These are phyloP conservation scores for Psix sp. DNA, from an alignment of 1,140 invertebrate species.

Conservation along the genomic window DNA sequence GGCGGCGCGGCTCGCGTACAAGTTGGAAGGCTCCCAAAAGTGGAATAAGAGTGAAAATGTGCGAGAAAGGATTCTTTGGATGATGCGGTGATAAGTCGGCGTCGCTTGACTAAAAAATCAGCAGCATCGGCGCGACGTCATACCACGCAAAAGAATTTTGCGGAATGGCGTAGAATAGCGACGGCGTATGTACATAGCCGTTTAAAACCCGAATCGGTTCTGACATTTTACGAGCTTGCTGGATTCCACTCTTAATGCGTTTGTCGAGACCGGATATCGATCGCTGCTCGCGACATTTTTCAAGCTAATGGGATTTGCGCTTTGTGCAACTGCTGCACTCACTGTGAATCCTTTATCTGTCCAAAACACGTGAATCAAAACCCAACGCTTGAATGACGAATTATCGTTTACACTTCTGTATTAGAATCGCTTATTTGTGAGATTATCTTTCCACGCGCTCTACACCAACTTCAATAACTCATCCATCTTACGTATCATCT, in stretches of 20 bases:
- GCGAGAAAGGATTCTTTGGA: slow-evolving; percentile 35
- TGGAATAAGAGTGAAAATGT: slow-evolving; percentile 56
- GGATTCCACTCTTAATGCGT: slow-evolving; percentile 41
- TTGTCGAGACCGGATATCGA: slow-evolving; percentile 51
- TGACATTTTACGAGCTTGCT: slow-evolving; percentile 44
- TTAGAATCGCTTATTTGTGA: no score
- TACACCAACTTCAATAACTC: no score
- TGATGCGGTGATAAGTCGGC: slow-evolving; percentile 41
- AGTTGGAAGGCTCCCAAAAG: slow-evolving; percentile 71
- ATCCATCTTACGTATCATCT: no score
- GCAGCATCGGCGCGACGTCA: slow-evolving; percentile 8
- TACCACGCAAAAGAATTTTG: slow-evolving; percentile 21
- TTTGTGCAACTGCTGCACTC: slow-evolving; percentile 48
- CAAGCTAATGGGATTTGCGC: slow-evolving; percentile 49
- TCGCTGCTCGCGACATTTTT: slow-evolving; percentile 52
- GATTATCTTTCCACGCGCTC: no score
- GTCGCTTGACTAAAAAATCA: slow-evolving; percentile 32
- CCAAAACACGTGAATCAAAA: slow-evolving; percentile 37
- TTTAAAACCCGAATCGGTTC: slow-evolving; percentile 43
- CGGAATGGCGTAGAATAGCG: slow-evolving; percentile 7
- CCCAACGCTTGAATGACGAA: slow-evolving; percentile 24
- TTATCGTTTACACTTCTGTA: no score
- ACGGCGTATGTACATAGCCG: slow-evolving; percentile 17
- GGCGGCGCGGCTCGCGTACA: slow-evolving; percentile 63
- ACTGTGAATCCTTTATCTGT: slow-evolving; percentile 52